Evolutionary conservation across 2,888 invertebrate species (phyloP).

Genomic region (Cynaeus angustus): DNA sequence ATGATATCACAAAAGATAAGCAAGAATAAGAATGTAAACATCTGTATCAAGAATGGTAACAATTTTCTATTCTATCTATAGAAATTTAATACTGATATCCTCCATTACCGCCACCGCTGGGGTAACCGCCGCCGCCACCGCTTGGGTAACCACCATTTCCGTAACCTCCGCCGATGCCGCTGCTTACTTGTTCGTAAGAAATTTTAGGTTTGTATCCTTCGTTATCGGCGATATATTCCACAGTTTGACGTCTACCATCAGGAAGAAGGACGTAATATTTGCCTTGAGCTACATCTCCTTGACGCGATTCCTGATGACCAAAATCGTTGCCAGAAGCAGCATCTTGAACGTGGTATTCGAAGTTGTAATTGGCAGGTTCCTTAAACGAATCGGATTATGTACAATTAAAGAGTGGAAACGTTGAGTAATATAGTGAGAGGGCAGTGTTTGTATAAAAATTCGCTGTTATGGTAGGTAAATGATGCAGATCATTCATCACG

Average conservation of each 20-base stretch:
- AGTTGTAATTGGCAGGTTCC: constrained; percentile 76
- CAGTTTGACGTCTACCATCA: constrained; percentile 79
- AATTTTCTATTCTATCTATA: constrained; percentile 47
- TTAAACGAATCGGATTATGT: no score
- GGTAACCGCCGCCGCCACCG: constrained; percentile 60
- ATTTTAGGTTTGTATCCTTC: constrained; percentile 80
- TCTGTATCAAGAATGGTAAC: constrained; percentile 25
- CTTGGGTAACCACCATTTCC: constrained; percentile 53
- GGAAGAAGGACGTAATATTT: constrained; percentile 81
- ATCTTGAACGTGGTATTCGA: constrained; percentile 80
- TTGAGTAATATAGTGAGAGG: constrained; percentile 15
- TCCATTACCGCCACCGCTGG: constrained; percentile 67
- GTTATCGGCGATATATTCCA: constrained; percentile 79
- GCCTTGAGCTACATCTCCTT: constrained; percentile 80
- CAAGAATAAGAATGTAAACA: constrained; percentile 17
- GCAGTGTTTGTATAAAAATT: constrained; percentile 10
- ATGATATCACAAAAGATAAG: constrained; percentile 39
- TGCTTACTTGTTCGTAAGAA: constrained; percentile 73
- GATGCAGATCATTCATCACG: constrained; percentile 21
- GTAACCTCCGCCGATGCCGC: constrained; percentile 51
- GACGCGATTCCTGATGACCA: constrained; percentile 79
- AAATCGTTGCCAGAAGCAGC: constrained; percentile 80
- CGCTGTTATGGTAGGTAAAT: constrained; percentile 5
- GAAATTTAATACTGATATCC: constrained; percentile 67
- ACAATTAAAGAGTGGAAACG: no score